Evolutionary conservation across 1,140 invertebrate species (phyloP).

Genomic region (Ruditapes philippinarum): DNA sequence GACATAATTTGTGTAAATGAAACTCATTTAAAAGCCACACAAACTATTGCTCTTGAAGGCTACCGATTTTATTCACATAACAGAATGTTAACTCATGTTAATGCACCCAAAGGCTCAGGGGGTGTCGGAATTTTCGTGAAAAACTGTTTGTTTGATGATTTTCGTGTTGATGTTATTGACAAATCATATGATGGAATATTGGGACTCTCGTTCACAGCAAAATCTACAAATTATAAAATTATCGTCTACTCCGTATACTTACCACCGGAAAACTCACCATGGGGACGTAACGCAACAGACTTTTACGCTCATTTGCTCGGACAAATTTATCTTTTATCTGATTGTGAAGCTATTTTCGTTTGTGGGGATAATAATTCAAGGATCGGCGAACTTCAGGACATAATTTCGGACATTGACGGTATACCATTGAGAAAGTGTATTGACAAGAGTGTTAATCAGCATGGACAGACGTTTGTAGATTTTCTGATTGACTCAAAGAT

Average conservation of each 20-base stretch:
- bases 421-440: background rate
- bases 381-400: background rate
- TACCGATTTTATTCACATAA: background rate
- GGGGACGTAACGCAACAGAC: too few species aligned
- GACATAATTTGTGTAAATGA: background rate
- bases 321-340: background rate
- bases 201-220: too few species aligned
- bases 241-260: too few species aligned
- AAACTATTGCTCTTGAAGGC: background rate
- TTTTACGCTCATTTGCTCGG: background rate
- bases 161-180: too few species aligned
- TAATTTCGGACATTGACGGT: background rate
- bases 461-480: background rate
- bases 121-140: background rate
- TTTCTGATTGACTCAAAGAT: background rate
- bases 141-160: background rate
- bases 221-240: too few species aligned
- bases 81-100: background rate
- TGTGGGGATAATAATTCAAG: too few species aligned
- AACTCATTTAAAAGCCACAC: background rate
- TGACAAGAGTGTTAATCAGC: background rate
- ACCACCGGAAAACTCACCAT: too few species aligned
- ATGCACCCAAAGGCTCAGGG: background rate
- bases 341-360: too few species aligned
- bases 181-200: too few species aligned